phyloP scores from a whole-genome alignment of 2,113 vertebrate genomes.

The Phalacrocorax pelagicus region DNA sequence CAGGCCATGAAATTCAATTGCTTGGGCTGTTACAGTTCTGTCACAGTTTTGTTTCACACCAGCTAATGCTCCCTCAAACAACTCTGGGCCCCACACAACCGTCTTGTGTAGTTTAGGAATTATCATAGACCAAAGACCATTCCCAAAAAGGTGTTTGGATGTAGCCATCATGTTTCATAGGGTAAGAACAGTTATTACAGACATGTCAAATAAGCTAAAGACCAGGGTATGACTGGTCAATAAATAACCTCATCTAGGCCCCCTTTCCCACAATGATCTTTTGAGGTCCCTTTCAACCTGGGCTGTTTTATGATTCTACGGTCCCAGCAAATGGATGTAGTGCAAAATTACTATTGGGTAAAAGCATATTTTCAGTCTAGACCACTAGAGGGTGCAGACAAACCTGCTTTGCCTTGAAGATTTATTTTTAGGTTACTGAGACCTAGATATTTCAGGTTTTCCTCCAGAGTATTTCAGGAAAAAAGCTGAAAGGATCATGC shows the following conservation, averaged over 20 bases:
- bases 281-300: too few relatives aligned
- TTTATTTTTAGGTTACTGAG: not conserved
- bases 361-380: not conserved
- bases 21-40: not conserved
- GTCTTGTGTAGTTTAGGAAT: not conserved
- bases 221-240: not conserved
- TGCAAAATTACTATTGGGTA: not conserved
- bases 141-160: not conserved
- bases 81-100: not conserved
- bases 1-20: not conserved
- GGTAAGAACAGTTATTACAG: not conserved
- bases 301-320: too few relatives aligned
- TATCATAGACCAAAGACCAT: not conserved
- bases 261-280: too few relatives aligned
- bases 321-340: not conserved
- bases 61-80: not conserved
- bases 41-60: not conserved
- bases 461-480: not conserved
- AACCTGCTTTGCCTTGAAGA: not conserved
- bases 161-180: not conserved
- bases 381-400: conserved; percentile 18
- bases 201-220: not conserved
- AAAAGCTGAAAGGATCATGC: not conserved
- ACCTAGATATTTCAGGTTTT: not conserved
- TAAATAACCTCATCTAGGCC: too few relatives aligned